Percentiles rank a stretch among this genome's conserved stretches.
These are phyloP conservation scores for Rhabdomys dilectus DNA, from an alignment of 2,113 vertebrate genomes.

Conservation along the genomic window DNA sequence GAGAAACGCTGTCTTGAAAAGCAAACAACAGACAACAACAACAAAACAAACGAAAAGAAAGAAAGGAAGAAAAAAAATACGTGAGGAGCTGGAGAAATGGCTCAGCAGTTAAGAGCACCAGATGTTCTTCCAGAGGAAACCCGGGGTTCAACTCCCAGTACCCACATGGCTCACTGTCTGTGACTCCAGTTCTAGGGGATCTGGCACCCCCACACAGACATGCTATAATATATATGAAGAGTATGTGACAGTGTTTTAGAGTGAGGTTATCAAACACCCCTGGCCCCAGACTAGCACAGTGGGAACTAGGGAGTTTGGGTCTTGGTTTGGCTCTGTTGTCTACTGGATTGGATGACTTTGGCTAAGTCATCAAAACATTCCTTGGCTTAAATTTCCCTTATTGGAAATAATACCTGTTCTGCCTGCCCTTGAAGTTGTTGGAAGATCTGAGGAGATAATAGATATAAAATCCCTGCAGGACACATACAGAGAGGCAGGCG, in stretches of 20 bases:
- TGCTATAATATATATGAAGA: background rate
- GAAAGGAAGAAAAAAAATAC: too few relatives aligned
- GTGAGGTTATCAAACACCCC: background rate
- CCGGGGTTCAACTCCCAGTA: background rate
- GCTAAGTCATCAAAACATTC: background rate
- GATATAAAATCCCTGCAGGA: background rate
- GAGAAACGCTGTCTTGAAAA: too few relatives aligned
- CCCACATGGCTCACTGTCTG: background rate
- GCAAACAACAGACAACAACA: too few relatives aligned
- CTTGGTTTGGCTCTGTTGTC: background rate
- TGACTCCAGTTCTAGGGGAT: background rate
- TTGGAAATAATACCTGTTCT: background rate
- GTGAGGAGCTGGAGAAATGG: background rate
- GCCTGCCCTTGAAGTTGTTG: too few relatives aligned
- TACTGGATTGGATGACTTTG: background rate
- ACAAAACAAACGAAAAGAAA: too few relatives aligned
- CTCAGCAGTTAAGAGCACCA: background rate
- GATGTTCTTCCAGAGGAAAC: background rate
- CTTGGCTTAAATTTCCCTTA: background rate
- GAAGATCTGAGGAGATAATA: background rate
- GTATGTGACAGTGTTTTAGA: background rate
- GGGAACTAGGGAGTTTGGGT: background rate
- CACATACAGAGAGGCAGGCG: background rate
- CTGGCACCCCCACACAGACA: background rate
- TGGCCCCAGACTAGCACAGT: background rate